Evolutionary conservation across 2,113 vertebrate species (phyloP).

Genomic region (Talpa occidentalis): DNA sequence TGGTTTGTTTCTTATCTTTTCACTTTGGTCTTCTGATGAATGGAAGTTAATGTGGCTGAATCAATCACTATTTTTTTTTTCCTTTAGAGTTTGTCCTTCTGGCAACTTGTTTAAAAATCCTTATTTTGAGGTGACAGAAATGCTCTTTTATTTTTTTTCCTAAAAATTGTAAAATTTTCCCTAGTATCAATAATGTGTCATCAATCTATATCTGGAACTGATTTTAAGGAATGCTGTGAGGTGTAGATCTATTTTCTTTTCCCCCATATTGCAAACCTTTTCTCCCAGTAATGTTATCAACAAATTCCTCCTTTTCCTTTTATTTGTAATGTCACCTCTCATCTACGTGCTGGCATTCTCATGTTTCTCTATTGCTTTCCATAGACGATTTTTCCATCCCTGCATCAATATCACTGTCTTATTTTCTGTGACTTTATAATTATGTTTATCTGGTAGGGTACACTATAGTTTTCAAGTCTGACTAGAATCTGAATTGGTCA

Average conservation of each 20-base stretch:
- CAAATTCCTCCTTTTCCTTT: background rate
- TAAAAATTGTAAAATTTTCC: background rate
- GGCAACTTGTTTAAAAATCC: background rate
- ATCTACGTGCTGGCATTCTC: background rate
- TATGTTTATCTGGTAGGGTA: slow-evolving; percentile 6
- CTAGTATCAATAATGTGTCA: background rate
- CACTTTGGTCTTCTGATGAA: background rate
- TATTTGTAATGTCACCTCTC: background rate
- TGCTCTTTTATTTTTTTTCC: background rate
- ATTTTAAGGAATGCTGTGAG: background rate
- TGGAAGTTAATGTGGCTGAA: background rate
- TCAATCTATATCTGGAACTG: background rate
- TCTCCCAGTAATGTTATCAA: background rate
- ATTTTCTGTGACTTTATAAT: background rate
- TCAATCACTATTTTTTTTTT: background rate
- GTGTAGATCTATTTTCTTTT: background rate
- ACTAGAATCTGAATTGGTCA: slow-evolving; percentile 3
- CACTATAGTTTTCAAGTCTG: background rate
- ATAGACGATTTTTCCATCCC: background rate
- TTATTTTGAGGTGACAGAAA: background rate
- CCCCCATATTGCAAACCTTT: background rate
- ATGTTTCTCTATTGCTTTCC: background rate
- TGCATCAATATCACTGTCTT: background rate
- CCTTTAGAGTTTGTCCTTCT: slow-evolving; percentile 13
- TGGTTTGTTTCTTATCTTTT: background rate